phyloP scores from a whole-genome alignment of 2,113 vertebrate genomes.

The Indri indri region DNA sequence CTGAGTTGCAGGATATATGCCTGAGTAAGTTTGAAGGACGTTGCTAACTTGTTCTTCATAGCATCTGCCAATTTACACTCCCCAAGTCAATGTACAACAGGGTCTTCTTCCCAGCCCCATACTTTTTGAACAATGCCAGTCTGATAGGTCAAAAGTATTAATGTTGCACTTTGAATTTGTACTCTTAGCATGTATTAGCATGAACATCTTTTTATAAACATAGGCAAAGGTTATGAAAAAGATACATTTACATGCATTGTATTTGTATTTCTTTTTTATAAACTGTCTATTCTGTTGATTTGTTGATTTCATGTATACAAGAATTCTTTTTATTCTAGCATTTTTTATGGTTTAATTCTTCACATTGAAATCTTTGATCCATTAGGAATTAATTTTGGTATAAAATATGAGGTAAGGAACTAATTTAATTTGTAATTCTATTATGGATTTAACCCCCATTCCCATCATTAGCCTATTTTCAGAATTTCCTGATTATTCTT shows the following conservation, averaged over 20 bases:
- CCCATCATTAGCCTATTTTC: not conserved
- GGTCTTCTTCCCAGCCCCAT: not conserved
- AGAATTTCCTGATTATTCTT: slow-evolving; percentile 30
- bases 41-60: not conserved
- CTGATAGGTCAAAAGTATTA: not conserved
- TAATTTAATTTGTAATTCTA: not conserved
- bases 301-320: not conserved
- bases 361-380: slow-evolving; percentile 1
- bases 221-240: not conserved
- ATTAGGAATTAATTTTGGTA: slow-evolving; percentile 30
- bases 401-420: not conserved
- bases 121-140: not conserved
- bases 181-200: not conserved
- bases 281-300: too few relatives aligned
- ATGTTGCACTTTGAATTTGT: not conserved
- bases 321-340: not conserved
- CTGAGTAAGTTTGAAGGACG: not conserved
- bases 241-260: not conserved
- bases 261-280: not conserved
- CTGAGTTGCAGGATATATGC: not conserved
- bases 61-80: not conserved
- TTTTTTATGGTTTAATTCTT: slow-evolving; percentile 1
- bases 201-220: not conserved
- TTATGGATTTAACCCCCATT: not conserved
- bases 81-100: not conserved